Base-by-base conservation (phyloP, 2,888 invertebrate genomes). In the Bombylius major region DNA sequence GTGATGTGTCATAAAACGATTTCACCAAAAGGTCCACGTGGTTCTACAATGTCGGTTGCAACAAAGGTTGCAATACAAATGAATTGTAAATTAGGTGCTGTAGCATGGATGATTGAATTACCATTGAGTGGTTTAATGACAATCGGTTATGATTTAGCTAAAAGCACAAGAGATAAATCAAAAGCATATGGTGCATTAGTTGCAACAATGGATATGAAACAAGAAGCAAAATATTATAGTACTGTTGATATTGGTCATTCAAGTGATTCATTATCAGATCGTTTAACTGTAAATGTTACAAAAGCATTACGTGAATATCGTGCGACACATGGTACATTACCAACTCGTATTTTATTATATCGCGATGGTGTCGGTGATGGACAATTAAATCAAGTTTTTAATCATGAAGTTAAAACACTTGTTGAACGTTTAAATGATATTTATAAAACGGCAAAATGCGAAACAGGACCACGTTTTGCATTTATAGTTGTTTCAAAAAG, bases 361-460 rank as follows among this genome's bases (percentile, higher is more conserved):
- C 81, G 97, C 11, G 96, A 97, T 72, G 96, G 95, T 14, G 94
- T 96, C 0, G 91, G 94, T 3, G 94, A 96, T 59, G 95, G 96
- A 0, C 90, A 95, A 63, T 77, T 95, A 4, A 79, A 82, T 0
- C 85, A 84, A 56, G 89, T 96, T 0, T 76, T 80, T 31, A 79
- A 84, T 5, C 83, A 86, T 58, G 96, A 97, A 73, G 84, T 93
- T 44, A 72, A 75, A 57, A 74, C 77, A 51, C 67, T 88, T 0
- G 81, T 81, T 42, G 74, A 76, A 6, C 79, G 78, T 34, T 67
- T 89, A 0, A 63, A 69, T 0, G 73, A 75, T 5, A 67, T 83
- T 0, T 85, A 87, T 60, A 71, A 70, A 1, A 74, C 70, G 5
- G 72, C 70, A 62, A 64, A 73, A 61, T 60, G 76, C 70, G 62